phyloP scores from a whole-genome alignment of 2,113 vertebrate genomes.

The Chaenocephalus aceratus region DNA sequence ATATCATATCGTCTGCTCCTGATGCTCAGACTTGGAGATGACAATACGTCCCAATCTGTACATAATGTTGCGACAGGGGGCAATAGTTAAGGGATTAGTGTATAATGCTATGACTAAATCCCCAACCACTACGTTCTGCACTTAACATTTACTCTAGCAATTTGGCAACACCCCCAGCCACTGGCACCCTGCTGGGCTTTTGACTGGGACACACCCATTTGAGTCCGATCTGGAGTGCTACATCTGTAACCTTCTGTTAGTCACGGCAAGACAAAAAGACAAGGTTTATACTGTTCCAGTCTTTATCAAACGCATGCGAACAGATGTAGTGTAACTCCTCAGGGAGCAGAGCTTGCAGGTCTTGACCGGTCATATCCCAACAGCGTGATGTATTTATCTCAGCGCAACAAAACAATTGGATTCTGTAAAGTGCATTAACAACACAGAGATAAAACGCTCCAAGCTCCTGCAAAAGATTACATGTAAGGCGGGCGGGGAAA shows the following conservation, averaged over 20 bases:
- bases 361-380: background rate
- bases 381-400: slow-evolving; percentile 13
- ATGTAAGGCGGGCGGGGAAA: slow-evolving; percentile 18
- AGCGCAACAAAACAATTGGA: background rate
- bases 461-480: slow-evolving; percentile 9
- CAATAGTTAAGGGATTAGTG: background rate
- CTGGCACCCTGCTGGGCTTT: too few species aligned
- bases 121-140: background rate
- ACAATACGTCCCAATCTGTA: background rate
- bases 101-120: slow-evolving; percentile 8
- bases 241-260: background rate
- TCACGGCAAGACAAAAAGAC: background rate
- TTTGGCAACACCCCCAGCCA: too few species aligned
- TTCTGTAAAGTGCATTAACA: slow-evolving; percentile 25
- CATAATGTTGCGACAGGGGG: background rate
- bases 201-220: too few species aligned
- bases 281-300: background rate
- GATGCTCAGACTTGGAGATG: too few species aligned
- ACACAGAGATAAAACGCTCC: slow-evolving; percentile 13
- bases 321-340: background rate
- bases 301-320: background rate
- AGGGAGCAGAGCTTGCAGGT: background rate
- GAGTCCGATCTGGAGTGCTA: too few species aligned
- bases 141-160: background rate
- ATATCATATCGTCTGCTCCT: too few species aligned